Evolutionary conservation across 1,140 invertebrate species (phyloP).

Genomic region (Eurosta solidaginis): DNA sequence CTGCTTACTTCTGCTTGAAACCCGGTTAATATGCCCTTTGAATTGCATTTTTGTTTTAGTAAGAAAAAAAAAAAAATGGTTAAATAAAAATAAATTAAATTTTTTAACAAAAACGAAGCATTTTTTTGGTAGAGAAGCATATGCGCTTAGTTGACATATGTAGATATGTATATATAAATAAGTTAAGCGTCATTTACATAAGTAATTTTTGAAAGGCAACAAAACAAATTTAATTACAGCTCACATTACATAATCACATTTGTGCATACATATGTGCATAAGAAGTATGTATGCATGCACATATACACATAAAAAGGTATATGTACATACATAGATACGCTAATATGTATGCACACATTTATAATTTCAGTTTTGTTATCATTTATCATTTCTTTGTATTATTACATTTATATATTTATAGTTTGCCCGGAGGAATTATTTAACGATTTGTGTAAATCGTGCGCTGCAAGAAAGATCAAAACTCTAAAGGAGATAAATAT

Average conservation of each 20-base stretch:
- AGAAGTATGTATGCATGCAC: neutral
- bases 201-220: neutral
- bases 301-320: no score
- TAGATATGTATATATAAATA: neutral
- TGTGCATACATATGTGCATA: neutral
- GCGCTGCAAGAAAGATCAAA: constrained; percentile 93
- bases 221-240: neutral
- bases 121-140: constrained; percentile 9
- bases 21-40: neutral
- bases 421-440: constrained; percentile 88
- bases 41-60: neutral
- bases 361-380: neutral
- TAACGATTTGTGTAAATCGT: constrained; percentile 97
- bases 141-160: neutral
- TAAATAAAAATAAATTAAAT: neutral
- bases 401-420: constrained; percentile 58
- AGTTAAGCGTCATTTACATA: constrained; percentile 15
- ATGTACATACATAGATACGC: neutral
- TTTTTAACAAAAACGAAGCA: neutral
- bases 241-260: neutral
- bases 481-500: constrained; percentile 99
- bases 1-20: constrained; percentile 23
- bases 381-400: constrained; percentile 24
- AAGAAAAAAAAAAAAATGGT: neutral
- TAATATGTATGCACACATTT: neutral